Evolutionary conservation across 1,140 invertebrate species (phyloP), one percentile per base, ranked within the genome.

Genomic region (Bombus confusus): DNA sequence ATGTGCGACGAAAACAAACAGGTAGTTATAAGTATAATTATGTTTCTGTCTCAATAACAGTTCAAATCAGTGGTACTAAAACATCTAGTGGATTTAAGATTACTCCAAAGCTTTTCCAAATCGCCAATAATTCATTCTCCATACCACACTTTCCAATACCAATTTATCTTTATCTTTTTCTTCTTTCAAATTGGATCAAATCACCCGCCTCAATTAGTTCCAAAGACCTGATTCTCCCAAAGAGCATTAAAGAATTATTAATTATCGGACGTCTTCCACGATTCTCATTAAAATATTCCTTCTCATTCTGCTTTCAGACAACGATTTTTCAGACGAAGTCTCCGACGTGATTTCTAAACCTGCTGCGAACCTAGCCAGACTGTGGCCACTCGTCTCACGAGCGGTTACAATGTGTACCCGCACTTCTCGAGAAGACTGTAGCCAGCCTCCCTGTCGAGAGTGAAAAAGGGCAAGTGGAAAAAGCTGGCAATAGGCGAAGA

Each of bases 321-420:
- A 1, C 13, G 62, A 76, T 66, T 31, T 22, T 3, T 66, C n/a
- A 12, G 12, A 31, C 13, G 18, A 2, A 2, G 31, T 43, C 15
- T 47, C 68, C 6, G 34, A 68, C 37, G 18, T 52, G 47, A 41
- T 59, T 78, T 83, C 57, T 31, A 28, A 80, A 41, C 12, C 34
- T 52, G 15, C 52, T 34, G 31, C 6, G 41, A 80, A 31, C 25
- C 59, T 6, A 59, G 59, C n/a, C 47, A 62, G 57, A 64, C 81
- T 43, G n/a, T n/a, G 31, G 22, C 39, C 57, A 82, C 71, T 74
- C 59, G 31, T 79, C 76, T 79, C n/a, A 25, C 39, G 52, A 47
- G 59, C 12, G 18, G 59, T 22, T 72, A 39, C 77, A 80, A 80
- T 47, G 83, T 80, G 76, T 39, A 80, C 34, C 75, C 66, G 83